Percentiles rank a stretch among this genome's conserved stretches.
Conservation (phyloP, 2,888 invertebrate genomes). For the Chymomyza caudatula region DNA sequence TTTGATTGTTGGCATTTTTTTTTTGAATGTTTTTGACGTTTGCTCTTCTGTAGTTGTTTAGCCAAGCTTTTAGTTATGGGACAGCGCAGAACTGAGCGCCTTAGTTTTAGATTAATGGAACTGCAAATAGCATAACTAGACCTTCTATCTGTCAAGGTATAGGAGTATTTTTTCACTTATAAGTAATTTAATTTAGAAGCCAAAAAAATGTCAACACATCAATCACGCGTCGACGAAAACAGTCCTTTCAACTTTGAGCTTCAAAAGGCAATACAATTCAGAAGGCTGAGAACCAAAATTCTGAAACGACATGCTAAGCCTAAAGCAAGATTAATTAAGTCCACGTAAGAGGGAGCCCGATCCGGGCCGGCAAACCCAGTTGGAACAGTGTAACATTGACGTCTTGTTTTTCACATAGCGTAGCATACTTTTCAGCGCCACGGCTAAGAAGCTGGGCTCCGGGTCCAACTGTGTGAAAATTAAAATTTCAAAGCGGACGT, state of each 20-base stretch:
- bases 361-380: no score
- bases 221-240: neutral
- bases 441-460: neutral
- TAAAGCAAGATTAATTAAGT: slow-evolving; percentile 68
- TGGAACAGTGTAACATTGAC: neutral
- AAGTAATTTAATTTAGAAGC: slow-evolving; percentile 6
- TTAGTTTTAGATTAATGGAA: neutral
- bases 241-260: neutral
- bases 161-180: neutral
- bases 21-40: neutral
- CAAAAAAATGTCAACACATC: neutral
- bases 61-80: no score
- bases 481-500: slow-evolving; percentile 66
- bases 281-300: neutral
- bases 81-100: no score
- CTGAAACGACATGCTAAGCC: slow-evolving; percentile 61
- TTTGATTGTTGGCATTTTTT: neutral
- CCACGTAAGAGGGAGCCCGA: slow-evolving; percentile 11
- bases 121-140: neutral
- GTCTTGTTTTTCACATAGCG: slow-evolving; percentile 26
- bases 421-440: slow-evolving; percentile 61
- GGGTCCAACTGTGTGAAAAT: slow-evolving; percentile 50
- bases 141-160: no score
- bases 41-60: no score
- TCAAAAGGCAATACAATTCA: slow-evolving; percentile 10